Base-by-base conservation (phyloP, 2,797 vertebrate species). In the Sebastes vulpes region DNA sequence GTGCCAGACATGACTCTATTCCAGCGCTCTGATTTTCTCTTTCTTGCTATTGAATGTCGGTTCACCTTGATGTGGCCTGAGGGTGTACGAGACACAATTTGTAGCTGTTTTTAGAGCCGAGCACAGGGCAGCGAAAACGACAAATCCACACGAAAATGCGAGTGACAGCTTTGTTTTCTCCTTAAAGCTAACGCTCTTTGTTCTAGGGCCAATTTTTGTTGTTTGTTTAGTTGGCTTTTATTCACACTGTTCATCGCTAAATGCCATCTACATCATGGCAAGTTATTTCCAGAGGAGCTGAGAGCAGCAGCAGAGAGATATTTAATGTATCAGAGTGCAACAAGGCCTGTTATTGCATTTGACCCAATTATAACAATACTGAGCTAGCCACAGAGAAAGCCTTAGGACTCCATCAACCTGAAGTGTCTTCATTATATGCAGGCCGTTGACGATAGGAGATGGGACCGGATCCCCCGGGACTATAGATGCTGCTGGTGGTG, bases 1-100 rank as follows among this genome's bases (percentile, higher is more conserved):
- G 10, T 2, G 90, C 86, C 91, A 85, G 74, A 77, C 29, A 72
- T 73, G 74, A 77, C 82, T 87, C 71, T 63, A 68, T 86, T 77
- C 72, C 75, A 25, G 23, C 2, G 53, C 58, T 77, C 52, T 83
- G 48, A 75, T 81, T 79, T 75, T 67, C 86, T 50, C 10, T 74
- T 61, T 81, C 68, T 74, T 74, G 16, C 54, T 53, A 18, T 35
- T 82, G 54, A 78, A 77, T 66, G 75, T 66, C 26, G 50, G 25
- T 88, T 89, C 89, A 91, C 92, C 89, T 94, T 93, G 60, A 74
- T 88, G 67, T 68, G 65, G 72, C 85, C 38, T 66, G 59, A 74
- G 66, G 25, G 38, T 54, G 35, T 72, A 57, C 6, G 1, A 70
- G 38, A 72, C 75, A 59, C 29, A 60, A 38, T 61, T 46, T 50